These are phyloP conservation scores for Aphidius colemani DNA, from an alignment of 2,888 invertebrate species.

Conservation along the genomic window DNA sequence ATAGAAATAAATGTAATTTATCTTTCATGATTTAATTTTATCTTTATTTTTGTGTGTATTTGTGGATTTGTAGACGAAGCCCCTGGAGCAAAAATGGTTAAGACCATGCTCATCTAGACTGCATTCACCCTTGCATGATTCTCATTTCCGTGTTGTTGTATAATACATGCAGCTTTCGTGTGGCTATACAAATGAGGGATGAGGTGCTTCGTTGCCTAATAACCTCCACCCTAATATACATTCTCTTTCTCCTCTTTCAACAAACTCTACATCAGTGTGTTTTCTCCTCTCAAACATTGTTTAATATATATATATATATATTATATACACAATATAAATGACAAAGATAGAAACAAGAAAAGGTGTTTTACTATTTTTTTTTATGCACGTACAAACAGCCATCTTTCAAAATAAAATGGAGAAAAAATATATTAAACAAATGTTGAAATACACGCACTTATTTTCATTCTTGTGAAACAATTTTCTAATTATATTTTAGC, in stretches of 20 bases:
- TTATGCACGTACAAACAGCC: too few species aligned
- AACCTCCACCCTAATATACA: slow-evolving; percentile 48
- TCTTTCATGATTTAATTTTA: too few species aligned
- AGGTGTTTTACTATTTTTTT: background rate
- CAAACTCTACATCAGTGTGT: slow-evolving; percentile 17
- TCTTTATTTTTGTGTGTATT: too few species aligned
- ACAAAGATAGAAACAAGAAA: background rate
- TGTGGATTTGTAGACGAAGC: too few species aligned
- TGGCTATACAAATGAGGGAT: slow-evolving; percentile 58
- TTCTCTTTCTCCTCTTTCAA: slow-evolving; percentile 36
- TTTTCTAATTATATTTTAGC: too few species aligned
- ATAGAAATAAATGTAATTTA: background rate
- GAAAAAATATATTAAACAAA: slow-evolving; percentile 23
- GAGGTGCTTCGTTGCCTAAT: slow-evolving; percentile 59
- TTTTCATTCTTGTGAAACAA: too few species aligned
- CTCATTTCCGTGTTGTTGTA: slow-evolving; percentile 59
- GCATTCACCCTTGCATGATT: slow-evolving; percentile 46
- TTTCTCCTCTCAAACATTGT: background rate
- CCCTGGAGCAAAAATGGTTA: slow-evolving; percentile 8
- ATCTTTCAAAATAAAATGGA: too few species aligned
- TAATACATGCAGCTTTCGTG: slow-evolving; percentile 57
- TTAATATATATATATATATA: background rate
- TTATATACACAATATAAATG: background rate
- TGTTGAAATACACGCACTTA: slow-evolving; percentile 25
- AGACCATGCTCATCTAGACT: slow-evolving; percentile 33